Evolutionary conservation across 37 sponge, comb jelly and placozoan genomes (phyloP), one percentile per base, ranked within the genome.

Genomic region (Chondrosia reniformis): DNA sequence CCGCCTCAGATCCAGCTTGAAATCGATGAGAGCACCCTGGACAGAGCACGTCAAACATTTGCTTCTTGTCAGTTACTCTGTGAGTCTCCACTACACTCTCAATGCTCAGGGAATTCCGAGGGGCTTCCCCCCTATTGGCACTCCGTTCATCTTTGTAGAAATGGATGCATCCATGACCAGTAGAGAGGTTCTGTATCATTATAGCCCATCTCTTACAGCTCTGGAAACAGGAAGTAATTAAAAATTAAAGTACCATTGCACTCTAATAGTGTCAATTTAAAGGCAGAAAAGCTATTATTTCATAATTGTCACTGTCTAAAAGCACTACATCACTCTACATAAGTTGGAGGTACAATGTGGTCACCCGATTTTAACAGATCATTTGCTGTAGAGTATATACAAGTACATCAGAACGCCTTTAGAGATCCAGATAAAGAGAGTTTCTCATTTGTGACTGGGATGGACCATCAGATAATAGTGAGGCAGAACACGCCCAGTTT

Each of bases 81-180:
- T 81, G 82, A 7, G 86, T 85, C 22, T 80, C 82, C 5, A 93
- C 90, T 42, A 93, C 81, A 19, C 84, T 76, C 30, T 55, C 72
- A 21, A 93, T 67, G 43, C 79, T 82, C 46, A 93, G 86, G 63
- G 61, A 86, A 5, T 86, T 86, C 40, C 86, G 90, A 27, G 84
- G 79, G 46, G 76, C 33, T 4, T 93, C 94, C 21, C 88, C 85
- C 37, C 80, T 86, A 10, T 81, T 31, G 30, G 90, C 90, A 28
- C 91, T 34, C 78, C 83, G 84, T 77, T 93, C 94, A 33, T 93
- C 89, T 52, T 85, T 88, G 80, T 76, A 93, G n/a, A 67, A 79
- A 43, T 93, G 87, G 38, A 93, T 77, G 0, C 88, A 62, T 49
- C 77, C 79, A 56, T 43, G 63, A 9, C 79, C 83, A 27, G 39